Conservation (phyloP, 2,888 invertebrate species). For the Drosophila kambysellisi region DNA sequence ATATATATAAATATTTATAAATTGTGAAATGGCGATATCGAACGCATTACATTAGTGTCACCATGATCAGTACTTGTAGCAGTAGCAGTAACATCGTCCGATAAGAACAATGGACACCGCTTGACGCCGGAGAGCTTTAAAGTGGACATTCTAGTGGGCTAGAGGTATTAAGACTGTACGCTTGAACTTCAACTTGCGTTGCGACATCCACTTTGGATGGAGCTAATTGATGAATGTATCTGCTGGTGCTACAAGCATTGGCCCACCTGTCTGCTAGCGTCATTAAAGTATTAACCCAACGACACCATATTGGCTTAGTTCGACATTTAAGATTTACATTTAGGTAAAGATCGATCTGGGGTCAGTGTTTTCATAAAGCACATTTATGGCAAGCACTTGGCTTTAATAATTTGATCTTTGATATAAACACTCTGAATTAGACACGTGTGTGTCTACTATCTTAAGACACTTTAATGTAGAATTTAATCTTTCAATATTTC, state of each 20-base stretch:
- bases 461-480: conserved; percentile 1
- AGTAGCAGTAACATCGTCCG: conserved; percentile 8
- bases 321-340: conserved; percentile 40
- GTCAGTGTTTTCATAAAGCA: neutral
- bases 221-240: conserved; percentile 68
- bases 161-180: conserved; percentile 65
- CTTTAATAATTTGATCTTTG: neutral
- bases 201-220: conserved; percentile 50
- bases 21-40: conserved; percentile 65
- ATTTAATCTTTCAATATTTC: neutral
- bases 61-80: conserved; percentile 39
- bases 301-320: conserved; percentile 44
- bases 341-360: conserved; percentile 27
- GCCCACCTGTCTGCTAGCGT: conserved; percentile 8
- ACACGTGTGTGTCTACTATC: neutral
- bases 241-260: conserved; percentile 26
- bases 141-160: conserved; percentile 74
- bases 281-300: conserved; percentile 57
- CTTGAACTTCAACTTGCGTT: conserved; percentile 72
- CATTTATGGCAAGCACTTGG: neutral
- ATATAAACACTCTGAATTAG: neutral
- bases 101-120: conserved; percentile 65
- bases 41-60: conserved; percentile 51
- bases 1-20: conserved; percentile 24
- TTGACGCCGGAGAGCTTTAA: conserved; percentile 72